Evolutionary conservation across 1,140 invertebrate species (phyloP), one percentile per base, ranked within the genome.

Genomic region (Ooceraea biroi): DNA sequence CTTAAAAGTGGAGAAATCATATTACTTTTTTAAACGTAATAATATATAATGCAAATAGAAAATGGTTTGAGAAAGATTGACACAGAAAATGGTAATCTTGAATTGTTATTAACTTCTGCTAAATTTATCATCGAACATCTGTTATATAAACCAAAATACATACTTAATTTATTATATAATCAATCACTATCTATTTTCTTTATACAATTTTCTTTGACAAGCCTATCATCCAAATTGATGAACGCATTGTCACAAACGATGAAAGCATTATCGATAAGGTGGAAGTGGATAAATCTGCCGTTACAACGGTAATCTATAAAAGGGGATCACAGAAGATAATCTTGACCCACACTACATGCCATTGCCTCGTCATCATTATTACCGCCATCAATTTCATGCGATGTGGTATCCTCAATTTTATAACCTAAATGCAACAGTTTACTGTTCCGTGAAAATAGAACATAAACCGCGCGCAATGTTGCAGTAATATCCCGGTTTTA

Each of bases 251-350:
- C n/a, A n/a, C n/a, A n/a, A 78, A 69, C 25, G 36, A 27, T 69
- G 22, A 55, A 46, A 78, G 12, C 11, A 10, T 30, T 30, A 12
- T 46, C 25, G 63, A 80, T 57, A 57, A 80, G 55, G 22, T 80
- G 3, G 50, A 69, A 80, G 52, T 46, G 41, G 48, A 58, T 36
- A 46, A 36, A 65, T 77, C 60, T 83, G 60, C 82, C 82, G 82
- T 83, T 83, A 76, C 82, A 83, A 83, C 82, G 82, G 82, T 83
- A 83, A 77, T 69, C 36, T 36, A 30, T 22, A 80, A 80, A 77
- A 78, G 63, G 63, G 36, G 76, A 78, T 78, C 76, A 22, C 63
- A 7, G 36, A 69, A 57, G 65, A 80, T 80, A 69, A 80, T 80
- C 63, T 71, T 80, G 65, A 80, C 76, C 76, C 50, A 80, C 76